Evolutionary conservation across 1,140 invertebrate species (phyloP).

Genomic region (Adelges cooleyi): DNA sequence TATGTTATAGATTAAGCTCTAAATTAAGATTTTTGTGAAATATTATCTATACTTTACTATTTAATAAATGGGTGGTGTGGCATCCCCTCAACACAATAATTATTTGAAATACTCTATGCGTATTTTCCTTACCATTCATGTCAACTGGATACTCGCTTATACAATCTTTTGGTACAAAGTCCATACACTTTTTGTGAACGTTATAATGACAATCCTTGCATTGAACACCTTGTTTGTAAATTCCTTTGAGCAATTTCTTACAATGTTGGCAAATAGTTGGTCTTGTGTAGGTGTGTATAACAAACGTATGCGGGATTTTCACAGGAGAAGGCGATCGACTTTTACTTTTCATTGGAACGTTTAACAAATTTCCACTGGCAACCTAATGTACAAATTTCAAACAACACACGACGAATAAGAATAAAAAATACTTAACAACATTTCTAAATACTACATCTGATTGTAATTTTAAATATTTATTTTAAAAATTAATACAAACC

Average conservation of each 20-base stretch:
- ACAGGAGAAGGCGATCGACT: conserved; percentile 36
- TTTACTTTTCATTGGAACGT: background rate
- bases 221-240: conserved; percentile 94
- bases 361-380: conserved; percentile 12
- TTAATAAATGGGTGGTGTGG: no score
- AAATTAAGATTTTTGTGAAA: no score
- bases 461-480: background rate
- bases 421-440: background rate
- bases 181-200: conserved; percentile 92
- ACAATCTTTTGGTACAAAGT: conserved; percentile 91
- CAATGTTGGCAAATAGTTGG: conserved; percentile 93
- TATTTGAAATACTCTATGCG: no score
- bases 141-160: conserved; percentile 55
- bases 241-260: conserved; percentile 85
- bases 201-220: conserved; percentile 98
- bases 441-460: background rate
- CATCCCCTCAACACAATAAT: no score
- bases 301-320: conserved; percentile 84
- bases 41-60: no score
- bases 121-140: conserved; percentile 28
- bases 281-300: conserved; percentile 83
- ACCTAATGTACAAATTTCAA: no score
- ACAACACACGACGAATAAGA: background rate
- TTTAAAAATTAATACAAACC: background rate
- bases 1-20: no score